phyloP scores from a whole-genome alignment of 2,888 invertebrate genomes.

The Cremastinae sp. region DNA sequence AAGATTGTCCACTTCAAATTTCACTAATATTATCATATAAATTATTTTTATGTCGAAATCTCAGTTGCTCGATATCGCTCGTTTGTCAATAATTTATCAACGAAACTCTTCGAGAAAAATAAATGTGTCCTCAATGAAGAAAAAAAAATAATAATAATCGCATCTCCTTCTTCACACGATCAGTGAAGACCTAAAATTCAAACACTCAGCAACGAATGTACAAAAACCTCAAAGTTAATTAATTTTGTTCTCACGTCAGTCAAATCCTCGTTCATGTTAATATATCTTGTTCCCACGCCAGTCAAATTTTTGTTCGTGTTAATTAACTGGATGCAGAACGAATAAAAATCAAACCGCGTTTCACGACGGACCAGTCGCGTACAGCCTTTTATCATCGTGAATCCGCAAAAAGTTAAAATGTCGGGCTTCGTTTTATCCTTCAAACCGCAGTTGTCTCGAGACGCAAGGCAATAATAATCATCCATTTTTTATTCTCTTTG shows the following conservation, averaged over 20 bases:
- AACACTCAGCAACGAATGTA: neutral
- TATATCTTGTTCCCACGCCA: too few species aligned
- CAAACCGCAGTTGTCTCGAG: too few species aligned
- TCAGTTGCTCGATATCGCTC: conserved; percentile 39
- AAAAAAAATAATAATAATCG: neutral
- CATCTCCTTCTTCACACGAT: too few species aligned
- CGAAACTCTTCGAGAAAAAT: neutral
- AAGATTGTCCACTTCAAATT: neutral
- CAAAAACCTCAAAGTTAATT: neutral
- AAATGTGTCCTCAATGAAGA: too few species aligned
- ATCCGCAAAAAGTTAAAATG: neutral
- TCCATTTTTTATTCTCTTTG: too few species aligned
- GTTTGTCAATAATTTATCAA: neutral
- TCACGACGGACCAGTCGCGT: conserved; percentile 39
- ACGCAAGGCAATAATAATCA: too few species aligned
- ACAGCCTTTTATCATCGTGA: conserved; percentile 9
- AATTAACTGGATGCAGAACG: conserved; percentile 9
- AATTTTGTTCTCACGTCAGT: conserved; percentile 28
- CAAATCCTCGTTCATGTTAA: conserved; percentile 6
- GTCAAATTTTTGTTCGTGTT: conserved; percentile 11
- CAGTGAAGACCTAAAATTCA: too few species aligned
- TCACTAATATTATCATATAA: too few species aligned
- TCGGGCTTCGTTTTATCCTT: too few species aligned
- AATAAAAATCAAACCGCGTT: conserved; percentile 45
- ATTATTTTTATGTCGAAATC: neutral